Evolutionary conservation across 2,797 vertebrate species (phyloP).

Genomic region (Dicrostonyx torquatus): DNA sequence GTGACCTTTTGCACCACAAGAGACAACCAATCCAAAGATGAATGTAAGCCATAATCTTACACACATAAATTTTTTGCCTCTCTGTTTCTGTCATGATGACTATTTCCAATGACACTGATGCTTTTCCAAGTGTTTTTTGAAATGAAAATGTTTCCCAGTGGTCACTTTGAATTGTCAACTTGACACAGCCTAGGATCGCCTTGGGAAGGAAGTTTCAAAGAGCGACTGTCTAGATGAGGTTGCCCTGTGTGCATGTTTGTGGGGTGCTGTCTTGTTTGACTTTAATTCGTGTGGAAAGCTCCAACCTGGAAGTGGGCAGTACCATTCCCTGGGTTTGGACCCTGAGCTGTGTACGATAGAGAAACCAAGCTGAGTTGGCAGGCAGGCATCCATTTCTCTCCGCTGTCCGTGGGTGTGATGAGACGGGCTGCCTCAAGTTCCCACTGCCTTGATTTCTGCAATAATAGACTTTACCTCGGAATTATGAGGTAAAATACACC

Average conservation of each 20-base stretch:
- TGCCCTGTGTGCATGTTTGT: too few relatives aligned
- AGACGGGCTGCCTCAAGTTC: background rate
- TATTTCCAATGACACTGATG: background rate
- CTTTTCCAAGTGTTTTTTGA: background rate
- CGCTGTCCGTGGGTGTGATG: background rate
- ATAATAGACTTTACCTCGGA: background rate
- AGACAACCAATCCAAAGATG: background rate
- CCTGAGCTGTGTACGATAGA: background rate
- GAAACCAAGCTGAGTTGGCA: too few relatives aligned
- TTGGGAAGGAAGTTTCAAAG: background rate
- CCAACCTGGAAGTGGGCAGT: background rate
- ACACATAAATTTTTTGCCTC: background rate
- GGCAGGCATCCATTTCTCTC: background rate
- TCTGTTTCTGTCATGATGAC: background rate
- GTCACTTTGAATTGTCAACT: background rate
- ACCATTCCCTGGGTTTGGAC: too few relatives aligned
- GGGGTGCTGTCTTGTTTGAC: background rate
- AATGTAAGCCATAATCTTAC: background rate
- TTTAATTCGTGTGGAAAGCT: background rate
- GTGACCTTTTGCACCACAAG: background rate
- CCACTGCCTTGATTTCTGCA: background rate
- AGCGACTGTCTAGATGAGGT: background rate
- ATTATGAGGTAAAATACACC: background rate
- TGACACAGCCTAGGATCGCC: background rate
- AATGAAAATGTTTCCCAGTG: background rate